Conservation (phyloP, 1,140 invertebrate species). For the Eriosoma lanigerum region DNA sequence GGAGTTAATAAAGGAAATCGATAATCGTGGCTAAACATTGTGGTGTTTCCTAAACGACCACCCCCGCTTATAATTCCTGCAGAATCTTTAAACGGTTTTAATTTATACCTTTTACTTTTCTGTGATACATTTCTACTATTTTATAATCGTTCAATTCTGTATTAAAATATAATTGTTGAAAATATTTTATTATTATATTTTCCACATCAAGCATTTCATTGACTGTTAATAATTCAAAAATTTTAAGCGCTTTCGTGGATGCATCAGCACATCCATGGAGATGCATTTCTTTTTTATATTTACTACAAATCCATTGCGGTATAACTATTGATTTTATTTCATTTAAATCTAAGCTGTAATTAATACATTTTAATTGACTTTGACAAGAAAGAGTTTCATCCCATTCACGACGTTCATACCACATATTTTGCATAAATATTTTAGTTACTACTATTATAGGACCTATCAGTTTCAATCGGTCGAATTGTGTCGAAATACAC, state of each 20-base stretch:
- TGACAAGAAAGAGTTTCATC: constrained; percentile 55
- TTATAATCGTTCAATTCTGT: neutral
- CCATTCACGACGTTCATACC: constrained; percentile 54
- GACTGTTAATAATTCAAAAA: neutral
- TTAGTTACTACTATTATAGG: constrained; percentile 55
- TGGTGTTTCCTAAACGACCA: no score
- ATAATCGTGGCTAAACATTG: neutral
- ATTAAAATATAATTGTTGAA: neutral
- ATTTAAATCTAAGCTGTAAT: constrained; percentile 50
- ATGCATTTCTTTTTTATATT: constrained; percentile 23
- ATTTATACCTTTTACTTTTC: no score
- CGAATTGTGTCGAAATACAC: constrained; percentile 54
- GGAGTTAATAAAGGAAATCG: neutral
- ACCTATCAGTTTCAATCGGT: constrained; percentile 55
- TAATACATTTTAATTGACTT: constrained; percentile 53
- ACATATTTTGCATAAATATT: constrained; percentile 52
- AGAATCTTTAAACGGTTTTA: no score
- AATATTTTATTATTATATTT: neutral
- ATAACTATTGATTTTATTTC: constrained; percentile 40
- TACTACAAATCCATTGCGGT: constrained; percentile 33
- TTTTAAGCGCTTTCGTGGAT: constrained; percentile 27
- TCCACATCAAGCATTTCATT: neutral
- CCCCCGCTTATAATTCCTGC: no score
- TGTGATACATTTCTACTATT: neutral
- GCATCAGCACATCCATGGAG: constrained; percentile 57